Base-by-base conservation (phyloP, 2,113 vertebrate species). In the Colaptes auratus region DNA sequence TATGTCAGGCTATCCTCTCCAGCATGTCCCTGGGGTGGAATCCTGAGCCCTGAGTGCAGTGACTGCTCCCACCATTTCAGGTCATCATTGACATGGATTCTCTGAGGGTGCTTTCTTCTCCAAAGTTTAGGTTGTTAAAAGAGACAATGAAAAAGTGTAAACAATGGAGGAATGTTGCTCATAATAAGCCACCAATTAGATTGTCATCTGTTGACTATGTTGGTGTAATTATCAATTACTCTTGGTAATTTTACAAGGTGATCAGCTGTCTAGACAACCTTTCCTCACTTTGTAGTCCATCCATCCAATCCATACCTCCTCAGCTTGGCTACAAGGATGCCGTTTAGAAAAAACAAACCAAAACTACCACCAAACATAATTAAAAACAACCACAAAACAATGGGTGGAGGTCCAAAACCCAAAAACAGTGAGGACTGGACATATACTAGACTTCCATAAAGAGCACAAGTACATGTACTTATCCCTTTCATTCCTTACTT, bases 131-230 rank as follows among this genome's bases (percentile, higher is more conserved):
- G 14, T 30, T 59, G 52, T 67, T 42, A 53, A 65, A 42, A 56
- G 21, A 67, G 64, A 20, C 36, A 27, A 23, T 25, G 69, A 83
- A 31, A 48, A 87, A 67, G n/a, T 28, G 42, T n/a, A 65, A 67
- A 33, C 2, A 3, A 46, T 1, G 6, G 44, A 69, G 9, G 24
- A 67, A 55, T 0, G 0, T 18, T 31, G 44, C 39, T 69, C 1
- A 0, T 61, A 80, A 55, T 10, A 55, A 76, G 35, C 10, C 59
- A 71, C 30, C 9, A 31, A 69, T 23, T 73, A 19, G 28, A 55
- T 27, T 64, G 63, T 65, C 36, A 60, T 60, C 19, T 76, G 33
- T 42, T 55, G 48, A 48, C n/a, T 42, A 0, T 27, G 46, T 52
- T 61, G 23, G n/a, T 77, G 48, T 23, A 23, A 50, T 50, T 50